Evolutionary conservation across 2,113 vertebrate species (phyloP), one percentile per base, ranked within the genome.

Genomic region (Machaerirhynchus nigripectus): DNA sequence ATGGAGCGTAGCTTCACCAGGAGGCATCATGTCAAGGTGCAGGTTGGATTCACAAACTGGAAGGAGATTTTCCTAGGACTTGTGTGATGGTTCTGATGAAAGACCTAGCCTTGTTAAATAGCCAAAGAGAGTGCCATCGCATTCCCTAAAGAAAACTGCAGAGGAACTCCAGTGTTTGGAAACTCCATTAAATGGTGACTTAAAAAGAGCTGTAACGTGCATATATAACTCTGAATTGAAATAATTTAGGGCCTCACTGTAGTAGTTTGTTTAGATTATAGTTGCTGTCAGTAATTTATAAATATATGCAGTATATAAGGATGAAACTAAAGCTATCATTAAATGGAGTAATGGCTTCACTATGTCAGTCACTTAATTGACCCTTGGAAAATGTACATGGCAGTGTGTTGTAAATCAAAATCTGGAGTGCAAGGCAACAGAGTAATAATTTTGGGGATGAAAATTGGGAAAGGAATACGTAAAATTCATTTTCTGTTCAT

Each of bases 321-420:
- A 84, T 59, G 91, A 96, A 94, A 94, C 59, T 39, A 73, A 96
- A 73, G 82, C 89, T 83, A 21, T 83, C 61, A 88, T 96, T 93
- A 89, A 92, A 71, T 30, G 77, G 53, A 97, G 19, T 79, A 89
- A 84, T 78, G 53, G 90, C 70, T 73, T 96, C 73, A 53, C 78
- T 82, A 52, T 95, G 84, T 84, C 92, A 71, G 39, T 93, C 89
- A 63, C 68, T 92, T 90, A 81, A 95, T 24, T 90, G 94, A 90
- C 92, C 88, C 61, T 61, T 86, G 60, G 87, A 88, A 95, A 95
- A 94, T 40, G 67, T 65, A 52, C 1, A 0, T 71, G 81, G 75
- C 71, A 74, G 33, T 17, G 53, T 63, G 56, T 46, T 89, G 59
- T 81, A 79, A 91, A 87, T 91, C 61, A 78, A 75, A 64, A 60